Percentiles rank a stretch among this genome's conserved stretches.
Conservation (phyloP, 2,113 vertebrate species). For the Myotis lucifugus region DNA sequence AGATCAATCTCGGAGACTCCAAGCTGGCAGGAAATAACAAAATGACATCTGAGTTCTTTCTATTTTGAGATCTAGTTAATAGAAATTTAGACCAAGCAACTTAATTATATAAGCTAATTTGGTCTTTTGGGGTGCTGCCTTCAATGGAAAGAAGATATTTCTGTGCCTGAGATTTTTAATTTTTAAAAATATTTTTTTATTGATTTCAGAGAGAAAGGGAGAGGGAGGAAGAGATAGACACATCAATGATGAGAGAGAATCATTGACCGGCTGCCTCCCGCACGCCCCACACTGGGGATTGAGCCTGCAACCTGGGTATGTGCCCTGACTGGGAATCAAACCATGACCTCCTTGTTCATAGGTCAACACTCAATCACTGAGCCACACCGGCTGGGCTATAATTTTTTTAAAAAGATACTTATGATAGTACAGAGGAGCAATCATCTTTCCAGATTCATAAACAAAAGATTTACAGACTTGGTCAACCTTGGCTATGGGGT, state of each 20-base stretch:
- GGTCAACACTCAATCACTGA: too few relatives aligned
- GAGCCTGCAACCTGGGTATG: too few relatives aligned
- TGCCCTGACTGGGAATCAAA: too few relatives aligned
- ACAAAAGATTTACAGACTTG: background rate
- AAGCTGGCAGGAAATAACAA: slow-evolving; percentile 6
- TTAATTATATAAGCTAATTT: slow-evolving; percentile 49
- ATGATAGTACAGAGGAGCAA: background rate
- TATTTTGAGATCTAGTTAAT: slow-evolving; percentile 55
- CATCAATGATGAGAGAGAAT: too few relatives aligned
- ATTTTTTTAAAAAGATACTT: background rate
- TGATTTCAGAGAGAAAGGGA: too few relatives aligned
- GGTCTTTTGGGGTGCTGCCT: slow-evolving; percentile 10
- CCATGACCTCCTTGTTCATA: too few relatives aligned
- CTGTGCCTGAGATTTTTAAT: background rate
- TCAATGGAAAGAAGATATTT: background rate
- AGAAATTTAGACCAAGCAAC: slow-evolving; percentile 45
- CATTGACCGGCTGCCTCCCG: too few relatives aligned
- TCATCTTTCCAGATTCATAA: background rate
- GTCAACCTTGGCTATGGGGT: background rate
- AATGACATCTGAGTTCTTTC: slow-evolving; percentile 13
- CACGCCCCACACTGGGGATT: too few relatives aligned
- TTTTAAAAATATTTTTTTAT: too few relatives aligned
- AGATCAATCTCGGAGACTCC: background rate
- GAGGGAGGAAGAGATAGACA: too few relatives aligned
- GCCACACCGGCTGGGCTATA: too few relatives aligned